Conservation (phyloP, 2,888 invertebrate genomes). For the Trisateles emortualis region DNA sequence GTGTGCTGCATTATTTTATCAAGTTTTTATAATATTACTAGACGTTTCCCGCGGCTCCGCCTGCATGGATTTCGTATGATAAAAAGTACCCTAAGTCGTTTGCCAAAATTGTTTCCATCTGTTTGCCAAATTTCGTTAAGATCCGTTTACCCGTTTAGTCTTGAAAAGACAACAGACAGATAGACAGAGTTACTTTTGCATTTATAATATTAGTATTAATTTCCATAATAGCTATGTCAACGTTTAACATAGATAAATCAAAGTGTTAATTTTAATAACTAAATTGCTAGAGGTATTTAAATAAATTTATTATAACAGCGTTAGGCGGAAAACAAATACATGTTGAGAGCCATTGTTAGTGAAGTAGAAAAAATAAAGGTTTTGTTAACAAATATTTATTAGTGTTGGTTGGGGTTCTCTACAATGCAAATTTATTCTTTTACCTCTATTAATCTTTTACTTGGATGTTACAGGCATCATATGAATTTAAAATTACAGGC, state of each 20-base stretch:
- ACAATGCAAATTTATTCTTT: conserved; percentile 3
- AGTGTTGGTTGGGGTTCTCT: conserved; percentile 21
- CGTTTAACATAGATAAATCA: conserved; percentile 13
- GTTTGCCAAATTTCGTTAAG: too few species aligned
- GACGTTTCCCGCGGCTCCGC: too few species aligned
- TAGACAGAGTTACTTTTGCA: too few species aligned
- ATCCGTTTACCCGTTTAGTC: too few species aligned
- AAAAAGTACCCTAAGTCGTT: too few species aligned
- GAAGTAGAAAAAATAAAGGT: conserved; percentile 22
- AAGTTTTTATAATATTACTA: too few species aligned
- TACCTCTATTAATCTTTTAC: background rate
- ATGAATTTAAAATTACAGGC: background rate
- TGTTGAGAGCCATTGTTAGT: conserved; percentile 28
- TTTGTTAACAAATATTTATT: conserved; percentile 8
- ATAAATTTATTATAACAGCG: conserved; percentile 28
- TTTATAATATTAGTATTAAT: background rate
- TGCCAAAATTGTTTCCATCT: too few species aligned
- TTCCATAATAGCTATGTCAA: conserved; percentile 13
- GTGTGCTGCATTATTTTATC: too few species aligned
- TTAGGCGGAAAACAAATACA: conserved; percentile 26
- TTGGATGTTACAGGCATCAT: background rate
- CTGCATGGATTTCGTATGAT: too few species aligned
- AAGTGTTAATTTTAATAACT: conserved; percentile 33
- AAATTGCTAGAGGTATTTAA: conserved; percentile 29
- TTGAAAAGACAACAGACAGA: too few species aligned